Base-by-base conservation (phyloP, 1,140 invertebrate species). In the Orussus abietinus region DNA sequence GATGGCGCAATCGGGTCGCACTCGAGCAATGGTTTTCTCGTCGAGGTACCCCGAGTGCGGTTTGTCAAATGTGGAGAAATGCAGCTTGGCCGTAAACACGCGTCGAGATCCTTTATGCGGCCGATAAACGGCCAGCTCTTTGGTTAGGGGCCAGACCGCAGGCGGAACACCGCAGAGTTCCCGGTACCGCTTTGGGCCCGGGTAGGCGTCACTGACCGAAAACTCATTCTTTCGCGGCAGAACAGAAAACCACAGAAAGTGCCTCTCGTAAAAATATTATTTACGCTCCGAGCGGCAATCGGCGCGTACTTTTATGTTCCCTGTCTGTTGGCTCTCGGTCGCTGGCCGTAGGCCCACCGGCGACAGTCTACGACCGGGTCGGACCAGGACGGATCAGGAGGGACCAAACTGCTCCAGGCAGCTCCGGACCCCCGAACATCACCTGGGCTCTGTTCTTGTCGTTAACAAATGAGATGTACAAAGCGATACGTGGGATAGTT, bases 251-350 rank as follows among this genome's bases (percentile, higher is more conserved):
- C 29, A 14, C 29, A 31, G 42, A n/a, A n/a, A n/a, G 34, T 20
- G 36, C 18, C 30, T 38, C 41, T 45, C 42, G 42, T 51, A 51
- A 51, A 51, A 51, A 51, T 47, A 42, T 47, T 44, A 47, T 51
- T 51, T 47, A 47, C 36, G 38, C 39, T 26, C 22, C 4, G 18
- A 12, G 29, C 15, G 28, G 11, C 41, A 28, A 21, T 44, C 34
- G 30, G 3, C 14, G 1, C 18, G n/a, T 36, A 19, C 13, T 43
- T 40, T 43, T 51, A 41, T 46, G 25, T 46, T 41, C 25, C 33
- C 30, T 22, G 12, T 32, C 33, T 14, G 18, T 26, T 40, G 28
- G 25, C 25, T 42, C 51, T 22, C 34, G 38, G 15, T 12, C 22
- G 10, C 12, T 12, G 4, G 3, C 20, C 19, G n/a, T n/a, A n/a